phyloP scores from a whole-genome alignment of 2,888 invertebrate species.

The Orgyia antiqua region DNA sequence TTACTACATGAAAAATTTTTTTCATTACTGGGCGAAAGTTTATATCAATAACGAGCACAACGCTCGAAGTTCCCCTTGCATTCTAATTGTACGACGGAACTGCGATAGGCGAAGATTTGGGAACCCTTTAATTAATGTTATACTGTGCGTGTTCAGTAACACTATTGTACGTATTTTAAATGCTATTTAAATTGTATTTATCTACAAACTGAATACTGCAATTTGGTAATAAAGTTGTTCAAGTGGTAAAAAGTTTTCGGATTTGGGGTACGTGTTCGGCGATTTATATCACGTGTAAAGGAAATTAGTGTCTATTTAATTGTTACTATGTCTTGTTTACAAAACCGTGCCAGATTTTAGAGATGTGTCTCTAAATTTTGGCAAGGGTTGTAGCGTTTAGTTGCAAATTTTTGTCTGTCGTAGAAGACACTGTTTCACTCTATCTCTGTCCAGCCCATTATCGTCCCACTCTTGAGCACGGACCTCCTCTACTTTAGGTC shows the following conservation, averaged over 20 bases:
- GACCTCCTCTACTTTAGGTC: too few species aligned
- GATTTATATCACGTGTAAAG: neutral
- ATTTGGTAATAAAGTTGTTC: constrained; percentile 30
- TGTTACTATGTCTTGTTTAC: neutral
- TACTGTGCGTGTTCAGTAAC: constrained; percentile 60
- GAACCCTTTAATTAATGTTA: constrained; percentile 72
- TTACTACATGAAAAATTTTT: too few species aligned
- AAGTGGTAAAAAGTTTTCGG: constrained; percentile 21
- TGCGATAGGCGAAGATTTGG: constrained; percentile 70
- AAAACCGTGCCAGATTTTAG: too few species aligned
- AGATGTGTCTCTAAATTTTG: too few species aligned
- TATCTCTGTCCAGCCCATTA: too few species aligned
- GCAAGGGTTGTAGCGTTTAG: too few species aligned
- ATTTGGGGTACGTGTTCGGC: constrained; percentile 3
- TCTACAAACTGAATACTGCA: constrained; percentile 23
- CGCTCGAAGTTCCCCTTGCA: constrained; percentile 54
- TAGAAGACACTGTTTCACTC: too few species aligned
- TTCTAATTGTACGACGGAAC: constrained; percentile 70
- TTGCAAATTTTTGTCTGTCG: too few species aligned
- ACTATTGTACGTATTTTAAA: constrained; percentile 48
- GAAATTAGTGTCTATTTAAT: neutral
- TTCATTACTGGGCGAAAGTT: too few species aligned
- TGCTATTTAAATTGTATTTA: constrained; percentile 36
- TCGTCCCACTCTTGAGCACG: too few species aligned
- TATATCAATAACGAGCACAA: too few species aligned